Percentiles rank a stretch among this genome's conserved stretches.
These are phyloP conservation scores for Dryobota labecula DNA, from an alignment of 2,888 invertebrate genomes.

Conservation along the genomic window DNA sequence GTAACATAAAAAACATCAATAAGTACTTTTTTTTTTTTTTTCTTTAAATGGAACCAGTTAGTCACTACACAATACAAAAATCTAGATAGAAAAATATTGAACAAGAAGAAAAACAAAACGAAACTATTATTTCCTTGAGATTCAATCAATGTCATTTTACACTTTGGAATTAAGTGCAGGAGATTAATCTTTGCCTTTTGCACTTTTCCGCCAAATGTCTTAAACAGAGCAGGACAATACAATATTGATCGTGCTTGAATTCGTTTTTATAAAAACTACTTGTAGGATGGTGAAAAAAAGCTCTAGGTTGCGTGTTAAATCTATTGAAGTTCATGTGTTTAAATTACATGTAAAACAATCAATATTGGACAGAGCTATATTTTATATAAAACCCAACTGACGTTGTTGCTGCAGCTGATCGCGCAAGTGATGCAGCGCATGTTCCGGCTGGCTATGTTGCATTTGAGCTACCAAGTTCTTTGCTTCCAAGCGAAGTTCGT, in stretches of 20 bases:
- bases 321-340: conserved; percentile 13
- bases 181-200: background rate
- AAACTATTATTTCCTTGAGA: conserved; percentile 8
- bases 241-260: background rate
- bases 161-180: conserved; percentile 16
- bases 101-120: background rate
- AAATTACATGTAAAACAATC: conserved; percentile 14
- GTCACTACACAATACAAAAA: conserved; percentile 8
- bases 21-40: too few species aligned
- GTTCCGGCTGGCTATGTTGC: conserved; percentile 93
- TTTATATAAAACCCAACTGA: conserved; percentile 65
- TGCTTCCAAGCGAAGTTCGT: conserved; percentile 94
- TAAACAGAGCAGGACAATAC: conserved; percentile 9
- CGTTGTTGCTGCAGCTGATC: conserved; percentile 86
- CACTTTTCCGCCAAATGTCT: conserved; percentile 1
- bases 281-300: conserved; percentile 7
- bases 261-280: background rate
- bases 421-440: conserved; percentile 85
- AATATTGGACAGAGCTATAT: background rate
- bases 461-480: conserved; percentile 97
- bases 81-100: background rate
- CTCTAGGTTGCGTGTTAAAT: conserved; percentile 5
- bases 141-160: conserved; percentile 9
- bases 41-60: conserved; percentile 17
- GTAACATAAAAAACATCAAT: conserved; percentile 24